Evolutionary conservation across 2,797 vertebrate genomes (phyloP).

Genomic region (Dendrocincla tyrannina): DNA sequence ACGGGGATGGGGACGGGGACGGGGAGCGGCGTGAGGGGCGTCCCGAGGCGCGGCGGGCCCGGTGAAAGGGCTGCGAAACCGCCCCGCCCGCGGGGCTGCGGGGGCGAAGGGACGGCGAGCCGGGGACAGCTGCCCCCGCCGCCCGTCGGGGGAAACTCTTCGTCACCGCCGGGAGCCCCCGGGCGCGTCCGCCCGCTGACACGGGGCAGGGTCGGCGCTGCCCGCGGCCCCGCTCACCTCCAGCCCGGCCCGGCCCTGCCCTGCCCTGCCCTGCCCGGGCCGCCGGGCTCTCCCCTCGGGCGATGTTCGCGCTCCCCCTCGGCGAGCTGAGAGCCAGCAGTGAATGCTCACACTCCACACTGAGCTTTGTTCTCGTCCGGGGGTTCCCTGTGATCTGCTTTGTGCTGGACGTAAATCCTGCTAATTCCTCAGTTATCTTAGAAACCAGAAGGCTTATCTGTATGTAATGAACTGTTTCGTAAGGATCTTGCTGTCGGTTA

Average conservation of each 20-base stretch:
- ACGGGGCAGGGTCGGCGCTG: background rate
- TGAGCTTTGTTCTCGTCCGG: background rate
- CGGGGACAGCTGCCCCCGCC: fast-evolving
- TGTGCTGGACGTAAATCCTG: background rate
- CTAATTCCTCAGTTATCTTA: background rate
- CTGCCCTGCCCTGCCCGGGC: background rate
- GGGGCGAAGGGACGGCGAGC: background rate
- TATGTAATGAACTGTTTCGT: fast-evolving
- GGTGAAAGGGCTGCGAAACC: background rate
- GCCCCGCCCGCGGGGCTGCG: background rate
- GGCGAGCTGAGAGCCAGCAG: background rate
- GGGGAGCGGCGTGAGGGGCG: fast-evolving
- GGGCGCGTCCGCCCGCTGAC: background rate
- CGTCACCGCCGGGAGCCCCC: background rate
- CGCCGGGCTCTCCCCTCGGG: background rate
- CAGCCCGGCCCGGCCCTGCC: too few relatives aligned
- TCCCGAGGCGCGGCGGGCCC: background rate
- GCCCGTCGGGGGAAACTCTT: background rate
- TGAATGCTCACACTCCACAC: fast-evolving
- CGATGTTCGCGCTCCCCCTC: fast-evolving
- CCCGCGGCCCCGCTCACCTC: background rate
- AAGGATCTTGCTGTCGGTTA: background rate
- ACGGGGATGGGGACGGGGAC: too few relatives aligned
- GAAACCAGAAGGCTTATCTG: fast-evolving
- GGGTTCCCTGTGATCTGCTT: background rate